Base-by-base conservation (phyloP, 2,888 invertebrate species). In the Lasiommata megera region DNA sequence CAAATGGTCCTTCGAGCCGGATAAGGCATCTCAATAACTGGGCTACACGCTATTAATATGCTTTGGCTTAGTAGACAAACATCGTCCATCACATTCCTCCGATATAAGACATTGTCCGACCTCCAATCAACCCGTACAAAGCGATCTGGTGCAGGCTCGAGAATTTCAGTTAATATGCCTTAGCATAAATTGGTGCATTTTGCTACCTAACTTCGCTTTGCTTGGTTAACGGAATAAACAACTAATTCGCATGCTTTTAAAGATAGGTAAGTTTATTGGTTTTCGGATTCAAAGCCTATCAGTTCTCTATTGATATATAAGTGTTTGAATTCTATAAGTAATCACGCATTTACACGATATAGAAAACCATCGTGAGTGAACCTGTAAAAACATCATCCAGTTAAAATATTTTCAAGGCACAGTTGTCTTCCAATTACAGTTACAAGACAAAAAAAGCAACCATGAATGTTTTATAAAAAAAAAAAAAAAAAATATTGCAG, bases 141-240 rank as follows among this genome's bases (percentile, higher is more conserved):
- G 41, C 52, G 9, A 31, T 52, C 17, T 52, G 16, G 41, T 28
- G 14, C 38, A 52, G 41, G 41, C 41, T 52, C 14, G 29, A 54
- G 57, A 57, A 47, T 50, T 61, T 53, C 38, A 34, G 52, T 56
- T 56, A 43, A 47, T 48, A 36, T 56, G 48, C 11, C n/a, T n/a
- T 28, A 37, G 56, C 56, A 60, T 61, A 64, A 62, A 64, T 59
- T 67, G 60, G 64, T 61, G 69, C 62, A 68, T 62, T 70, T 65
- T 68, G 61, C 62, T 59, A 51, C 47, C 51, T 47, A 65, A n/a
- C n/a, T n/a, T n/a, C n/a, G n/a, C n/a, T n/a, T n/a, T n/a, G n/a
- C n/a, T n/a, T n/a, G n/a, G n/a, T n/a, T n/a, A n/a, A 64, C 62
- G 58, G 64, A 68, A 68, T 68, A 71, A 74, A 76, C 71, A 72